Base-by-base conservation (phyloP, 2,888 invertebrate species). In the Polyommatus icarus region DNA sequence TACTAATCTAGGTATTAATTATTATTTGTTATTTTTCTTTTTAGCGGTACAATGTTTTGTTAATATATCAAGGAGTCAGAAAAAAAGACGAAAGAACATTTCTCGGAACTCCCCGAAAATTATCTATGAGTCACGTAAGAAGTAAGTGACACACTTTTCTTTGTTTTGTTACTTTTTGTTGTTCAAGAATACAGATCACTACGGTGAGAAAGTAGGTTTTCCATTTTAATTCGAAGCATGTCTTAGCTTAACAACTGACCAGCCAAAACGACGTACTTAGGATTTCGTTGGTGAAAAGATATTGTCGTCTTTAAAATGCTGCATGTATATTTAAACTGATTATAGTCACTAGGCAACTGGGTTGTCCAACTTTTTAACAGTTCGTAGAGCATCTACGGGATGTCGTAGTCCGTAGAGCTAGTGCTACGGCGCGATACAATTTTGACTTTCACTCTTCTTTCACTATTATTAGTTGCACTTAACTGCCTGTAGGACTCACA, bases 141-240 rank as follows among this genome's bases (percentile, higher is more conserved):
- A 29, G 75, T 73, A 73, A 73, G 29, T 75, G 54, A 29, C 29
- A 75, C 29, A 75, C 75, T 75, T 73, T 50, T 75, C 50, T 50
- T 75, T 75, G 54, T 75, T 75, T 75, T 75, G 20, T 46, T 46
- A 24, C 40, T 73, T 46, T 72, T 20, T 54, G 54, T 75, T 75
- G 29, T 75, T 54, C 15, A 29, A 54, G 73, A 50, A 73, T 73
- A 73, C 73, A 50, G 46, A 40, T 5, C 54, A 29, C n/a, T 46
- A 15, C 29, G 50, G 29, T 75, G 29, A 15, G 75, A 75, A 75
- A 75, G 75, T 75, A 73, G 46, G 46, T 75, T 50, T 75, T 50
- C 75, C 54, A 75, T 75, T 75, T 18, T 6, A 54, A 75, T 75
- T 54, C 75, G 0, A 15, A 29, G 6, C 75, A 54, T 18, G 75